These are phyloP conservation scores for Harpagoxenus sublaevis DNA, from an alignment of 2,888 invertebrate genomes.

Conservation along the genomic window DNA sequence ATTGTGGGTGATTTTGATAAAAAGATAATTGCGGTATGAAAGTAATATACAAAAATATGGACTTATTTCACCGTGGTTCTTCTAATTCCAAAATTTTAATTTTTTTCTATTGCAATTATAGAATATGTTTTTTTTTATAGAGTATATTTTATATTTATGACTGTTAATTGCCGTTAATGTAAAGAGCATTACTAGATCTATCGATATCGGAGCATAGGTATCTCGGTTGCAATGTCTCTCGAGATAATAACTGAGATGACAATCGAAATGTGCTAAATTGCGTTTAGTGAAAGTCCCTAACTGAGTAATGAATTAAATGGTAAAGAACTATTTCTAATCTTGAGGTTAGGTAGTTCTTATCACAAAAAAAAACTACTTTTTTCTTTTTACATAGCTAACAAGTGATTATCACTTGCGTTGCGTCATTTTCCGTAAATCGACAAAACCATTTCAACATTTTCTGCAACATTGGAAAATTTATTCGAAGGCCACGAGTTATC, in stretches of 20 bases:
- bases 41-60: not conserved
- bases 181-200: not conserved
- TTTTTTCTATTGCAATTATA: not conserved
- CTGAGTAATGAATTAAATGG: not conserved
- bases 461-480: conserved; percentile 14
- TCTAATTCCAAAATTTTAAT: not conserved
- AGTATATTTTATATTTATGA: not conserved
- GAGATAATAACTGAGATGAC: not conserved
- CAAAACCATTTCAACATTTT: conserved; percentile 23
- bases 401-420: not conserved
- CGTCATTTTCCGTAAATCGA: conserved; percentile 13
- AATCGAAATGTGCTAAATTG: not conserved
- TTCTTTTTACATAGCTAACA: not conserved
- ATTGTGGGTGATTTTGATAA: not conserved
- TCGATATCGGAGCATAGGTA: not conserved
- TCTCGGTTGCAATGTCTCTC: not conserved
- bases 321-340: conserved; percentile 2
- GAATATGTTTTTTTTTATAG: not conserved
- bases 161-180: not conserved
- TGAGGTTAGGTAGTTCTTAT: not conserved
- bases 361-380: not conserved
- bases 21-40: not conserved
- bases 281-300: not conserved
- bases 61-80: not conserved
- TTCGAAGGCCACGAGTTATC: conserved; percentile 19